These are phyloP conservation scores for Cheilosia impressa DNA, from an alignment of 2,888 invertebrate species.

Conservation along the genomic window DNA sequence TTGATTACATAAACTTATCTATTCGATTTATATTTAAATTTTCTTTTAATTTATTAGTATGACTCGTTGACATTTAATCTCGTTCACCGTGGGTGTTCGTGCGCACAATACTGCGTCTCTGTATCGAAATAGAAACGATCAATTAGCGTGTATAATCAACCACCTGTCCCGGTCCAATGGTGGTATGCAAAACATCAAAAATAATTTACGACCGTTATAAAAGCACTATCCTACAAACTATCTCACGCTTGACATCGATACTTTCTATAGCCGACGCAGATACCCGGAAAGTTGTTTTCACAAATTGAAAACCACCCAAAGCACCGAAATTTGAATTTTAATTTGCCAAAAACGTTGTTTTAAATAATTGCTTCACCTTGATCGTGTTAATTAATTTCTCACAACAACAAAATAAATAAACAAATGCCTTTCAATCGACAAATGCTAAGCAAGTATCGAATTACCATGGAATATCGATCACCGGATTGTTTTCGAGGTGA, in stretches of 20 bases:
- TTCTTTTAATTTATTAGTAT: conserved; percentile 33
- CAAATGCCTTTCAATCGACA: conserved; percentile 12
- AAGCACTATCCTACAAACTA: conserved; percentile 40
- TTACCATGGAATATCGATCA: conserved; percentile 71
- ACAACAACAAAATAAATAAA: neutral
- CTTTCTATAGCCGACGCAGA: neutral
- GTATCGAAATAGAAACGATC: conserved; percentile 14
- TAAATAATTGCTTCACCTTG: conserved; percentile 64
- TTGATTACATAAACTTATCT: too few species aligned
- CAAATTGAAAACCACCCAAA: conserved; percentile 53
- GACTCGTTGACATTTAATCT: conserved; percentile 41
- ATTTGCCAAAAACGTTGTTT: conserved; percentile 72
- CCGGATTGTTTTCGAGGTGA: conserved; percentile 66
- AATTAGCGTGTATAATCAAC: conserved; percentile 31
- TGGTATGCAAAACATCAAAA: conserved; percentile 59
- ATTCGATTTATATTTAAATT: neutral
- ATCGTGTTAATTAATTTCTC: conserved; percentile 66
- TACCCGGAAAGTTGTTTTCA: conserved; percentile 25
- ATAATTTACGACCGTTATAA: conserved; percentile 37
- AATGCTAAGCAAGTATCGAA: conserved; percentile 49
- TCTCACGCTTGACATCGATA: conserved; percentile 24
- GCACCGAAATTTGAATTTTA: conserved; percentile 68
- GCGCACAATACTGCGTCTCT: conserved; percentile 34
- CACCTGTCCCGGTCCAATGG: neutral
- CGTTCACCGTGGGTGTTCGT: conserved; percentile 62